Conservation (phyloP, 1,140 invertebrate genomes). For the Megalonaias nervosa region DNA sequence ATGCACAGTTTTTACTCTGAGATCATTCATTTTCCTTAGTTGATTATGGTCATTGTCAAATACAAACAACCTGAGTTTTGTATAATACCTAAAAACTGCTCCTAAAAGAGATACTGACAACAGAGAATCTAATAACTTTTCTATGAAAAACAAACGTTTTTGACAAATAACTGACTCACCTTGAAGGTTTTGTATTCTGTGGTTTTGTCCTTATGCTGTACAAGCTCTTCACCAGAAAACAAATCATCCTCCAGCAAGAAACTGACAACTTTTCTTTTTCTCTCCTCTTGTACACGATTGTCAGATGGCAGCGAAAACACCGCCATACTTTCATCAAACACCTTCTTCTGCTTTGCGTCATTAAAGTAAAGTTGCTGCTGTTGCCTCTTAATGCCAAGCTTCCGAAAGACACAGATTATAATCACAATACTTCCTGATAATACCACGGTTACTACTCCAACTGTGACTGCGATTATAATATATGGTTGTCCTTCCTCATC, state of each 20-base stretch:
- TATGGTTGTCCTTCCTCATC: constrained; percentile 27
- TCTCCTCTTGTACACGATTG: constrained; percentile 25
- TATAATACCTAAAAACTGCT: no score
- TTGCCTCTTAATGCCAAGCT: constrained; percentile 25
- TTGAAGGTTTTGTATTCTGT: no score
- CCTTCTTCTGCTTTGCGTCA: constrained; percentile 21
- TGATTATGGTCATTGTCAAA: no score
- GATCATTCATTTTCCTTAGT: no score
- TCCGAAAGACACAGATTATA: constrained; percentile 33
- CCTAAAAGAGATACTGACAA: no score
- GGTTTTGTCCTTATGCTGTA: constrained; percentile 3
- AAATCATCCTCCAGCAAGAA: constrained; percentile 34
- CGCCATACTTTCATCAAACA: constrained; percentile 36
- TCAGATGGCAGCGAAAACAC: constrained; percentile 36
- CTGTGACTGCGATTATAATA: constrained; percentile 28
- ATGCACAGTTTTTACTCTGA: no score
- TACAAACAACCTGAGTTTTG: no score
- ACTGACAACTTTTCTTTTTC: constrained; percentile 32
- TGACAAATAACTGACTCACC: no score
- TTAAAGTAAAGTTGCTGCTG: constrained; percentile 19
- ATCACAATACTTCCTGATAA: constrained; percentile 27
- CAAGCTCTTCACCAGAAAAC: constrained; percentile 32
- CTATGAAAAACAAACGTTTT: no score
- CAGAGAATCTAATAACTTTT: no score
- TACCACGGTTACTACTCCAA: constrained; percentile 29